Evolutionary conservation across 2,113 vertebrate species (phyloP).

Genomic region (Carettochelys insculpta): DNA sequence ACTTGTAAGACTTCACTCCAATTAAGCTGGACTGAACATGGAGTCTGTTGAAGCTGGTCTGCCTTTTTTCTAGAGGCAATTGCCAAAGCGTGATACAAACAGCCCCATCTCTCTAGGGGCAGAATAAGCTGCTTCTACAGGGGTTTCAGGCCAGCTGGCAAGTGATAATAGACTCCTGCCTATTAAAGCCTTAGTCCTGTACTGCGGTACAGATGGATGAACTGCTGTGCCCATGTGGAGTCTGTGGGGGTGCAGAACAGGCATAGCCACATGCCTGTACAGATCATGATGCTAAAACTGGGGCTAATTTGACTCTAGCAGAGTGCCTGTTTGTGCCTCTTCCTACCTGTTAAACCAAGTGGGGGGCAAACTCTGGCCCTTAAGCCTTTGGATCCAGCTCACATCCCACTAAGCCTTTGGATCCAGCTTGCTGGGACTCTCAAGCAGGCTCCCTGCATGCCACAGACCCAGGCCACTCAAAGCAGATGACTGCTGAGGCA

Average conservation of each 20-base stretch:
- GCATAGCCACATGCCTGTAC: not conserved
- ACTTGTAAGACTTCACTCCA: not conserved
- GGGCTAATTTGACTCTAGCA: not conserved
- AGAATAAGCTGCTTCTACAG: not conserved
- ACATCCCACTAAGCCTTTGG: too few relatives aligned
- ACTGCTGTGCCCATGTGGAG: not conserved
- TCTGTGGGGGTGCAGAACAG: not conserved
- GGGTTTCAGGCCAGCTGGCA: not conserved
- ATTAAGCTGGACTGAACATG: not conserved
- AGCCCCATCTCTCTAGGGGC: not conserved
- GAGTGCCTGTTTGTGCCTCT: not conserved
- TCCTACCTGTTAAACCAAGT: not conserved
- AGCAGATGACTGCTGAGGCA: too few relatives aligned
- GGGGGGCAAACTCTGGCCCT: too few relatives aligned
- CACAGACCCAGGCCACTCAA: too few relatives aligned
- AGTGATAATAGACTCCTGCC: not conserved
- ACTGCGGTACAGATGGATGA: not conserved
- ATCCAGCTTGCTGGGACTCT: too few relatives aligned
- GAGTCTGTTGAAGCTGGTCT: not conserved
- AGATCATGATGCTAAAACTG: not conserved
- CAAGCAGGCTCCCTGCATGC: too few relatives aligned
- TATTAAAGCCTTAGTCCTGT: not conserved
- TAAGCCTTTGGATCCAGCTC: too few relatives aligned
- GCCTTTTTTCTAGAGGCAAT: not conserved
- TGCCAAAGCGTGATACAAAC: accelerated